Percentiles rank a stretch among this genome's conserved stretches.
Evolutionary conservation across 2,797 vertebrate species (phyloP).

Genomic region (Myiotriccus ornatus): DNA sequence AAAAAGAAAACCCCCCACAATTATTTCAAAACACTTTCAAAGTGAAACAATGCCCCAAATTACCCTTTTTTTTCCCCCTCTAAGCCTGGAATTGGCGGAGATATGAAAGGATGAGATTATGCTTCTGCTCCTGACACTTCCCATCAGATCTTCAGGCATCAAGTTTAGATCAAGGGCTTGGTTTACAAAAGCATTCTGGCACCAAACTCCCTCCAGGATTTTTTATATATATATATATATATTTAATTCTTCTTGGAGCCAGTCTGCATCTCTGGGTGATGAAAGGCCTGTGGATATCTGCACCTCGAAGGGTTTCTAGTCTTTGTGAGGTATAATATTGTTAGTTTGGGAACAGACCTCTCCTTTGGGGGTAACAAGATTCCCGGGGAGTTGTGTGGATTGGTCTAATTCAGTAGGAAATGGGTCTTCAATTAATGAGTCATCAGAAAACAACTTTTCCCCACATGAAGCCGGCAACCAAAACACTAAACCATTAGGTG

Average conservation of each 20-base stretch:
- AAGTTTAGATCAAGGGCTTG: slow-evolving; percentile 56
- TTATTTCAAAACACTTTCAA: slow-evolving; percentile 31
- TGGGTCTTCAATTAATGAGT: slow-evolving; percentile 44
- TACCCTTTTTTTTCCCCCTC: not conserved
- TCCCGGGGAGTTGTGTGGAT: not conserved
- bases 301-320: not conserved
- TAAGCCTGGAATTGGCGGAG: slow-evolving; percentile 17
- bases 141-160: slow-evolving; percentile 59
- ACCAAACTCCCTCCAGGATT: not conserved
- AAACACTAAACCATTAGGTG: slow-evolving; percentile 50
- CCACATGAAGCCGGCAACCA: slow-evolving; percentile 64
- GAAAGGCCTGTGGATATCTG: not conserved
- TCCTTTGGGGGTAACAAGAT: not conserved
- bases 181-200: slow-evolving; percentile 53
- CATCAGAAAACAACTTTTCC: slow-evolving; percentile 46
- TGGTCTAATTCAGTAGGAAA: slow-evolving; percentile 45
- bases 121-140: slow-evolving; percentile 37
- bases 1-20: not conserved
- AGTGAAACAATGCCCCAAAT: slow-evolving; percentile 6
- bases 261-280: not conserved
- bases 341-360: not conserved
- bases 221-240: too few species aligned
- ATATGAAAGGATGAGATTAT: slow-evolving; percentile 58
- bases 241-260: not conserved
- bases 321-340: not conserved